Evolutionary conservation across 2,797 vertebrate genomes (phyloP).

Genomic region (Pipistrellus pipistrellus): DNA sequence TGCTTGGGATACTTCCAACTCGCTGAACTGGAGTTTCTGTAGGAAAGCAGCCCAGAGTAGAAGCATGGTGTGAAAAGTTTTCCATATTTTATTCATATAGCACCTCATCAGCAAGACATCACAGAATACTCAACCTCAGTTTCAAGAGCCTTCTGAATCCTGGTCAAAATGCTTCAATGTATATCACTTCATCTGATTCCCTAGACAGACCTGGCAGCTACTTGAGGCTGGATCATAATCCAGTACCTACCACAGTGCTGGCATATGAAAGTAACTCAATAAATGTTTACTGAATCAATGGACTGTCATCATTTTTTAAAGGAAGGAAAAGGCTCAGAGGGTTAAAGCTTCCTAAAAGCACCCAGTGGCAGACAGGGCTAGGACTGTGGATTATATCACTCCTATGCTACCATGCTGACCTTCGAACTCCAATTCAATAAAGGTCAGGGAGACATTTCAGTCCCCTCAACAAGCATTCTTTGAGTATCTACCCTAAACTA

Average conservation of each 20-base stretch:
- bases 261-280: slow-evolving; percentile 5
- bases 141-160: slow-evolving; percentile 55
- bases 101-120: slow-evolving; percentile 71
- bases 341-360: neutral
- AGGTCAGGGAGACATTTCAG: neutral
- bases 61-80: slow-evolving; percentile 48
- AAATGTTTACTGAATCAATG: slow-evolving; percentile 12
- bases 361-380: neutral
- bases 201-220: slow-evolving; percentile 34
- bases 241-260: slow-evolving; percentile 70
- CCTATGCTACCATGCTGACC: neutral
- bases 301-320: slow-evolving; percentile 34
- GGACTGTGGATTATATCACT: neutral
- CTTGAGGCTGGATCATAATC: neutral
- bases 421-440: neutral
- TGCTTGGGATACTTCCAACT: slow-evolving; percentile 68
- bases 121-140: slow-evolving; percentile 4
- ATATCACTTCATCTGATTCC: slow-evolving; percentile 64
- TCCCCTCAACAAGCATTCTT: neutral
- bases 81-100: slow-evolving; percentile 50
- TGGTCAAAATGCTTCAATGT: slow-evolving; percentile 35
- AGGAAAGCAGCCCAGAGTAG: slow-evolving; percentile 33
- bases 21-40: slow-evolving; percentile 62
- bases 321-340: slow-evolving; percentile 47
- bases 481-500: neutral